Conservation (phyloP, 2,888 invertebrate species). For the Uloborus plumipes region DNA sequence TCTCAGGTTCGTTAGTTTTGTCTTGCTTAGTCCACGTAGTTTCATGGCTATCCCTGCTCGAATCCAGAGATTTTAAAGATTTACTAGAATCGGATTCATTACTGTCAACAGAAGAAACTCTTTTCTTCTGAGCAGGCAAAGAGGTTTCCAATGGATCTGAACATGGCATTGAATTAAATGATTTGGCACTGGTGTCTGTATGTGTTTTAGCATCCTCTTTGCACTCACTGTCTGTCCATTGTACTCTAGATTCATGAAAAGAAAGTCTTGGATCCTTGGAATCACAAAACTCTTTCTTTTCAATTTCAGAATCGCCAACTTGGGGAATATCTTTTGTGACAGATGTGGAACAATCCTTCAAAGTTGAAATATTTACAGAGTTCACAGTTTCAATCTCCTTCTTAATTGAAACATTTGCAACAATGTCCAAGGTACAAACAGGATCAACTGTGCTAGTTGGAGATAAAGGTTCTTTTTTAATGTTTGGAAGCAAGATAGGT, state of each 20-base stretch:
- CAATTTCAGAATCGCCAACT: conserved; percentile 31
- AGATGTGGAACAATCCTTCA: conserved; percentile 22
- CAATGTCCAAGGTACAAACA: conserved; percentile 45
- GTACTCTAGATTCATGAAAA: conserved; percentile 45
- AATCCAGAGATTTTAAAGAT: conserved; percentile 57
- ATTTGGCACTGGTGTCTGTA: conserved; percentile 52
- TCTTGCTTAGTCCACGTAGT: conserved; percentile 45
- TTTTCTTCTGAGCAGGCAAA: conserved; percentile 65
- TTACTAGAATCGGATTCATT: conserved; percentile 66
- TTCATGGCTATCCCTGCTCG: conserved; percentile 61
- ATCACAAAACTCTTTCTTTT: conserved; percentile 55
- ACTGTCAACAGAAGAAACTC: conserved; percentile 67
- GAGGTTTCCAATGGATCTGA: conserved; percentile 66
- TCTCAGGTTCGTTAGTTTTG: conserved; percentile 66
- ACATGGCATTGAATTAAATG: conserved; percentile 17
- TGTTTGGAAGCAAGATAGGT: conserved; percentile 28
- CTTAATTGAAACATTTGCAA: conserved; percentile 30
- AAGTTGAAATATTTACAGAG: conserved; percentile 45
- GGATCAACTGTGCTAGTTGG: conserved; percentile 37
- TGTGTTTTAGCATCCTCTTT: conserved; percentile 33
- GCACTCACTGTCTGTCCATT: conserved; percentile 55
- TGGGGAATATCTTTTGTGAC: conserved; percentile 44
- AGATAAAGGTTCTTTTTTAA: conserved; percentile 42
- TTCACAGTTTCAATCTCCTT: conserved; percentile 30
- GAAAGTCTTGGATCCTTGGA: conserved; percentile 40